A percentile compares a stretch with the other conserved stretches of the same genome.
These are phyloP conservation scores for Cossypha heuglini DNA, from an alignment of 2,797 vertebrate genomes.

Conservation along the genomic window DNA sequence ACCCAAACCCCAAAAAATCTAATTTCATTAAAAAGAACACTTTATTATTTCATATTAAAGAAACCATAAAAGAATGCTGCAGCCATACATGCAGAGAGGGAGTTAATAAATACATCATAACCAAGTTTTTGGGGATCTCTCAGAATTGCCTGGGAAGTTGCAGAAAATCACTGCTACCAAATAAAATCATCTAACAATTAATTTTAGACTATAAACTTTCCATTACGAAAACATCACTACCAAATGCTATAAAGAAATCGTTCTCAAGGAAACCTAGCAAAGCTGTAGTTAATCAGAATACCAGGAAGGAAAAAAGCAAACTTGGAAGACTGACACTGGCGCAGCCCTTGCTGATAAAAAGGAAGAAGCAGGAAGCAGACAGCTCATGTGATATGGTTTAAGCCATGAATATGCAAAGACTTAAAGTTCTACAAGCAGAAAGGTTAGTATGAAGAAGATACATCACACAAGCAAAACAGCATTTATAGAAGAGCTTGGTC, in stretches of 20 bases:
- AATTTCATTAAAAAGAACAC: not conserved
- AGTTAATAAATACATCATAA: not conserved
- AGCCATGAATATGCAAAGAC: not conserved
- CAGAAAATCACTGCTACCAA: conserved; percentile 1
- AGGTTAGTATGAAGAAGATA: not conserved
- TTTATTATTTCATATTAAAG: not conserved
- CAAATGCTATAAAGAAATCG: not conserved
- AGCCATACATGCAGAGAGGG: not conserved
- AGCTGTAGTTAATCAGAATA: conserved; percentile 9
- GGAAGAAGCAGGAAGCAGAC: conserved; percentile 29
- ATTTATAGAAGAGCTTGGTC: not conserved
- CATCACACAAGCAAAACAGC: not conserved
- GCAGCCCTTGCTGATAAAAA: conserved; percentile 17
- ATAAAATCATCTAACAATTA: conserved; percentile 25
- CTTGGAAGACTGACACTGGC: conserved; percentile 3
- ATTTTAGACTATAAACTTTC: conserved; percentile 4
- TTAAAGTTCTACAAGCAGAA: not conserved
- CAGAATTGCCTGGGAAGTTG: not conserved
- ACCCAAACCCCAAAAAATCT: not conserved
- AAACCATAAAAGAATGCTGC: not conserved
- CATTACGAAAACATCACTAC: not conserved
- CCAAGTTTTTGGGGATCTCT: not conserved
- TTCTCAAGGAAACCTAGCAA: not conserved
- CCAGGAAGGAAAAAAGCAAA: not conserved
- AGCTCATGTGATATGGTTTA: not conserved